Evolutionary conservation across 2,888 invertebrate genomes (phyloP), one percentile per base, ranked within the genome.

Genomic region (Netelia inedita): DNA sequence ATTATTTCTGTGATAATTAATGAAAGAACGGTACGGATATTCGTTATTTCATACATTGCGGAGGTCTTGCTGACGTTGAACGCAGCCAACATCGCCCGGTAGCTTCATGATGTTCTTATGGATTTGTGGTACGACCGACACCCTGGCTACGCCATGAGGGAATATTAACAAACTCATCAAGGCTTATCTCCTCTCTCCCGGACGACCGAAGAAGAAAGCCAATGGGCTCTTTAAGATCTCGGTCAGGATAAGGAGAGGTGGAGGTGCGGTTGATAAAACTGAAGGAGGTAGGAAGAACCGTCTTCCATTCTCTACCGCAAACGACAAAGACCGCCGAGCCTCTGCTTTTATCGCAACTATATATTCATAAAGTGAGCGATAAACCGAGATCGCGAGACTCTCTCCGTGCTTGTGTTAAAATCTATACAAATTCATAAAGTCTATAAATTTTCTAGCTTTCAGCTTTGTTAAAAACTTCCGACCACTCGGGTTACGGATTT

Each of bases 151-250:
- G 50, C 86, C 79, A 84, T 86, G 79, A 86, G 75, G 73, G 84
- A 86, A 88, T 88, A 87, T 88, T 88, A 88, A 86, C 85, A 88
- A 87, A 87, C 88, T 88, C 88, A 88, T 88, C 86, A 87, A 86
- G 85, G 65, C 82, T 80, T 86, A 86, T 88, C 86, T 85, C 50
- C 83, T 83, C 66, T 19, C 71, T 59, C 57, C 16, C 57, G 59
- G 69, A 65, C 75, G 57, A 76, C 11, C 66, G 75, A 79, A 84
- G 79, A 84, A 84, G 84, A 79, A 82, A 76, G 83, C 75, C 19
- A 19, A 72, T 81, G 66, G 78, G 68, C 80, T 79, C 86, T 79
- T 86, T 82, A 76, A 86, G 85, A 85, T 86, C 79, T 86, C 80
- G 82, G 82, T 85, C 82, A 80, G 79, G 86, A 86, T 86, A 86